Percentiles rank a stretch among this genome's conserved stretches.
Evolutionary conservation across 2,797 vertebrate species (phyloP).

Genomic region (Anableps anableps): DNA sequence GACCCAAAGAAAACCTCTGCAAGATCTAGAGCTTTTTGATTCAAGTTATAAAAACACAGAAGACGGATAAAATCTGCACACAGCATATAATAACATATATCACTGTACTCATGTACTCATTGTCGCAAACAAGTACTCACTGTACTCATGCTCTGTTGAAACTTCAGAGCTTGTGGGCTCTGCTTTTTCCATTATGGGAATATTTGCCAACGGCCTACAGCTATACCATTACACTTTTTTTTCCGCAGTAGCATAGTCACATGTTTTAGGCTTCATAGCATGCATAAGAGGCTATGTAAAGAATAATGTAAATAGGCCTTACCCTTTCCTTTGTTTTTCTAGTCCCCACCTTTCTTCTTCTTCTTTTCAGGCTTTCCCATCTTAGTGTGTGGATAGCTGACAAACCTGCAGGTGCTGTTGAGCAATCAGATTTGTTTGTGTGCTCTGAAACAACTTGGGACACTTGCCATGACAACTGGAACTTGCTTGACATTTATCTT

Average conservation of each 20-base stretch:
- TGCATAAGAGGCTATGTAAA: constrained; percentile 31
- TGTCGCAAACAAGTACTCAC: too few species aligned
- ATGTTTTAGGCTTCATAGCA: constrained; percentile 16
- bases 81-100: neutral
- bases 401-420: constrained; percentile 72
- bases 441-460: constrained; percentile 69
- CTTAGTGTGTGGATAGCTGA: constrained; percentile 57
- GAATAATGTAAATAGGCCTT: constrained; percentile 37
- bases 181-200: constrained; percentile 40
- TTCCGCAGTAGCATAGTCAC: constrained; percentile 21
- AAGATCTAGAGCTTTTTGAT: constrained; percentile 29
- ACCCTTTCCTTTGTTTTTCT: constrained; percentile 28
- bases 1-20: constrained; percentile 16
- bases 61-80: neutral
- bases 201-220: constrained; percentile 57
- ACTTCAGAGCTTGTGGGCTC: constrained; percentile 31
- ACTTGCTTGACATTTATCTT: constrained; percentile 76
- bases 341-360: constrained; percentile 16
- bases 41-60: neutral
- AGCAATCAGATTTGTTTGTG: constrained; percentile 82
- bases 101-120: neutral
- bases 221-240: constrained; percentile 54
- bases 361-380: constrained; percentile 20
- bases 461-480: constrained; percentile 79
- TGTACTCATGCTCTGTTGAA: constrained; percentile 3